Base-by-base conservation (phyloP, 2,888 invertebrate genomes). In the Microctonus aethiopoides region DNA sequence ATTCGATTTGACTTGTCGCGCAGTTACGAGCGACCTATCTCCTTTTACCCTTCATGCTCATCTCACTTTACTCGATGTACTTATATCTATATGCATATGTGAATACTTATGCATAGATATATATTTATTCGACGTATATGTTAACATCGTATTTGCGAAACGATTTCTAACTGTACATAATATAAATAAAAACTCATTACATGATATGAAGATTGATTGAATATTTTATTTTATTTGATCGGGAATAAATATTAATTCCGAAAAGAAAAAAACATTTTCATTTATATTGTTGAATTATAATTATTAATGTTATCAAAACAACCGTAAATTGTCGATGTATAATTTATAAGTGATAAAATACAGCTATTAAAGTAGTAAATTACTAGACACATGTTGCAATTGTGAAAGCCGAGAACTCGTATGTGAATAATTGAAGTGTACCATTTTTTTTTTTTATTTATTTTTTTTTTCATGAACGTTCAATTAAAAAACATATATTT, bases 1-100 rank as follows among this genome's bases (percentile, higher is more conserved):
- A 77, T 77, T 77, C 76, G 76, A 77, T 76, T 76, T 77, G 75
- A 76, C 77, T 75, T 75, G 72, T 68, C 72, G 69, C 76, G 70
- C 75, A 72, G 75, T 74, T 75, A 74, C 75, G 74, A n/a, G 13
- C 52, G 56, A 24, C 26, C 39, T 24, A 2, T 22, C 34, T 16
- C 26, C 7, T 16, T 5, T 11, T 20, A 16, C 46, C 9, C 16
- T n/a, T 46, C 20, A 7, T 16, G 20, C 46, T 16, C 7, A 46
- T 16, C 46, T 46, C 46, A 46, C 46, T 46, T 16, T 46, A 46
- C 46, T 16, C 5, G 16, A 3, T 46, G 7, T 46, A 46, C 34
- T 13, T 52, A 34, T 34, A 13, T 46, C 13, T 26, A 56, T 26
- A 29, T 29, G 29, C 11, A 26, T 39, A 36, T 36, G 11, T 36